phyloP scores from a whole-genome alignment of 2,113 vertebrate species.

The Ibidorhyncha struthersii region DNA sequence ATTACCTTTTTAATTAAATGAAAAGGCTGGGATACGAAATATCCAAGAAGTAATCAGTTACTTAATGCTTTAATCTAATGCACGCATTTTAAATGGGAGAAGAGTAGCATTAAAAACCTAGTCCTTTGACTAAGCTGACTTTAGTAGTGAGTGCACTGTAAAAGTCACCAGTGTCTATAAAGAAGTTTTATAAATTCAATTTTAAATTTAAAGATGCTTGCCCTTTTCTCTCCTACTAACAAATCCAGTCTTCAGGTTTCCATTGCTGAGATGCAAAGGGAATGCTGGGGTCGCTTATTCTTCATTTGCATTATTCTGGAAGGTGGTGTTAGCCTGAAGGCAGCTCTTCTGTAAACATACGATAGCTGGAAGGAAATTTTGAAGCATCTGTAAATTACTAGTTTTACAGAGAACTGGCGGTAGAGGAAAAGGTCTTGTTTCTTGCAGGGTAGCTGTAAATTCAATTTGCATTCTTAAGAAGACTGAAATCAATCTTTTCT shows the following conservation, averaged over 20 bases:
- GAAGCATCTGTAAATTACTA: neutral
- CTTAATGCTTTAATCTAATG: neutral
- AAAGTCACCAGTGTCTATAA: neutral
- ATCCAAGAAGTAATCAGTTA: neutral
- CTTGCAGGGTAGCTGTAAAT: neutral
- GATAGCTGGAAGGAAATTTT: neutral
- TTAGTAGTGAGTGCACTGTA: neutral
- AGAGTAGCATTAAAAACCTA: neutral
- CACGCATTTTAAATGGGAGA: neutral
- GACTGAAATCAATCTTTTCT: neutral
- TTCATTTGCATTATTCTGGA: neutral
- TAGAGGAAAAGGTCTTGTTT: neutral
- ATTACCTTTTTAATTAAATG: neutral
- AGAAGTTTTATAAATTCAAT: neutral
- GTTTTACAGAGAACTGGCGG: neutral
- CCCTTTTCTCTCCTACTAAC: neutral
- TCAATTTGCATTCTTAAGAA: neutral
- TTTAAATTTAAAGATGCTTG: neutral
- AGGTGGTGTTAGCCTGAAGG: neutral
- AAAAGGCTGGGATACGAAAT: neutral
- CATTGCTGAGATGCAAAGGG: neutral
- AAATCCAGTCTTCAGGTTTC: neutral
- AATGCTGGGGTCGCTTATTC: neutral
- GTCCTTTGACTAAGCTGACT: neutral
- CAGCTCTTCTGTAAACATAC: fast-evolving